Evolutionary conservation across 1,140 invertebrate species (phyloP).

Genomic region (Hycleus phaleratus): DNA sequence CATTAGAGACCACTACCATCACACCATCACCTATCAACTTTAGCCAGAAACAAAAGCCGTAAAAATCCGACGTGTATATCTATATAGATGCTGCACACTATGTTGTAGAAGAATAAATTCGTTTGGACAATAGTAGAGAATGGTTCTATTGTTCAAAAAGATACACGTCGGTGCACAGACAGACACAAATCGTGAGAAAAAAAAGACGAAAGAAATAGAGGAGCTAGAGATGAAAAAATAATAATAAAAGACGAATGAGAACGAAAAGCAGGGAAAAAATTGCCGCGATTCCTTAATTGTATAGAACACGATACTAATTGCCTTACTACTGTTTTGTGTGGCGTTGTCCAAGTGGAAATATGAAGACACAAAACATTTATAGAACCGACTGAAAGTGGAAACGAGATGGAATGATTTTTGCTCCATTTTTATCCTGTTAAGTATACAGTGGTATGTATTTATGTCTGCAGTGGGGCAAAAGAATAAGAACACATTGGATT

Average conservation of each 20-base stretch:
- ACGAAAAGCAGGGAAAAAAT: slow-evolving; percentile 16
- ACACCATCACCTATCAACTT: not conserved
- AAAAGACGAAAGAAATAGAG: no score
- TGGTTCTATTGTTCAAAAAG: no score
- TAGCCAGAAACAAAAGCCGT: slow-evolving; percentile 1
- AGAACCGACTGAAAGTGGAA: not conserved
- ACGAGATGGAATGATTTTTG: not conserved
- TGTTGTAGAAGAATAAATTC: slow-evolving; percentile 1
- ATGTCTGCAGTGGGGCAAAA: slow-evolving; percentile 30
- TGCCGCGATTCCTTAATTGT: slow-evolving; percentile 35
- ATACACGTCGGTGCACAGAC: no score
- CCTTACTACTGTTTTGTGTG: slow-evolving; percentile 38
- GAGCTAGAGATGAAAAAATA: no score
- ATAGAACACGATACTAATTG: slow-evolving; percentile 41
- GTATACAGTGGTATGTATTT: slow-evolving; percentile 24
- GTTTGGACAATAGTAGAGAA: not conserved
- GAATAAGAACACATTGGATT: slow-evolving; percentile 38
- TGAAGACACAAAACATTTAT: slow-evolving; percentile 2
- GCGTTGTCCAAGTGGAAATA: slow-evolving; percentile 36
- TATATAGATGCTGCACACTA: no score
- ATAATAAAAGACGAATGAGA: not conserved
- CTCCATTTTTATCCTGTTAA: slow-evolving; percentile 16
- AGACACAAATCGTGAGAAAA: no score
- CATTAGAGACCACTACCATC: not conserved
- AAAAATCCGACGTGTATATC: not conserved